These are phyloP conservation scores for Zhengitettix transpicula DNA, from an alignment of 2,888 invertebrate genomes.

Conservation along the genomic window DNA sequence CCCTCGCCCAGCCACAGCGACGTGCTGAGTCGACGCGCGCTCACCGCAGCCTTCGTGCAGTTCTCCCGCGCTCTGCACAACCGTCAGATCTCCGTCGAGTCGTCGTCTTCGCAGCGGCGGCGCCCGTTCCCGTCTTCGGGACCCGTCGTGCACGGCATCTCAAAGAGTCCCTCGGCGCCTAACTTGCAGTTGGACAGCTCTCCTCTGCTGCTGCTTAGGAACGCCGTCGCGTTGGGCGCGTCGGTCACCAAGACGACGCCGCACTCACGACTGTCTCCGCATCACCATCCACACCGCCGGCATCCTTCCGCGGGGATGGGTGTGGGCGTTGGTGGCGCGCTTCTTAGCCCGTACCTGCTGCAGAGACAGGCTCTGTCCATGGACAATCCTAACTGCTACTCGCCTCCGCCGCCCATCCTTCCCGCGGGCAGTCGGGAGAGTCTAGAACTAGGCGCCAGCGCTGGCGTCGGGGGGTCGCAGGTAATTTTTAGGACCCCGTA, in stretches of 20 bases:
- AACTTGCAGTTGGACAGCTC: slow-evolving; percentile 22
- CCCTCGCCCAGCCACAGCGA: slow-evolving; percentile 9
- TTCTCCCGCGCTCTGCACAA: slow-evolving; percentile 25
- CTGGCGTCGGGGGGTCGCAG: slow-evolving; percentile 14
- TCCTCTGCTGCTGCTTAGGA: not conserved
- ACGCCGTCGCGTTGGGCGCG: not conserved
- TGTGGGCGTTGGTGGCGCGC: slow-evolving; percentile 22
- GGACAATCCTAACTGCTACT: slow-evolving; percentile 36
- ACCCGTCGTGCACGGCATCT: too few relatives aligned
- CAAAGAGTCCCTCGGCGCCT: slow-evolving; percentile 43
- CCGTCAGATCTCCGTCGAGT: slow-evolving; percentile 12
- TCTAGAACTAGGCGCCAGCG: slow-evolving; percentile 23
- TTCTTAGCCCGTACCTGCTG: slow-evolving; percentile 42
- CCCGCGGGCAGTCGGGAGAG: slow-evolving; percentile 30
- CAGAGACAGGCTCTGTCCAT: slow-evolving; percentile 70
- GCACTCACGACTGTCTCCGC: not conserved
- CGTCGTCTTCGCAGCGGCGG: slow-evolving; percentile 1
- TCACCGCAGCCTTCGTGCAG: slow-evolving; percentile 32
- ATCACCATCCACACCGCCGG: not conserved
- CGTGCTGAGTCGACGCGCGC: slow-evolving; percentile 18
- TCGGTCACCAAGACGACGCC: not conserved
- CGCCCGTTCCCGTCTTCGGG: not conserved
- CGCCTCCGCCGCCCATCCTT: slow-evolving; percentile 16
- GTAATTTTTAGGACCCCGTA: not conserved
- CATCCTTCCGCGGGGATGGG: not conserved